Evolutionary conservation across 2,113 vertebrate species (phyloP).

Genomic region (Raja brachyura): DNA sequence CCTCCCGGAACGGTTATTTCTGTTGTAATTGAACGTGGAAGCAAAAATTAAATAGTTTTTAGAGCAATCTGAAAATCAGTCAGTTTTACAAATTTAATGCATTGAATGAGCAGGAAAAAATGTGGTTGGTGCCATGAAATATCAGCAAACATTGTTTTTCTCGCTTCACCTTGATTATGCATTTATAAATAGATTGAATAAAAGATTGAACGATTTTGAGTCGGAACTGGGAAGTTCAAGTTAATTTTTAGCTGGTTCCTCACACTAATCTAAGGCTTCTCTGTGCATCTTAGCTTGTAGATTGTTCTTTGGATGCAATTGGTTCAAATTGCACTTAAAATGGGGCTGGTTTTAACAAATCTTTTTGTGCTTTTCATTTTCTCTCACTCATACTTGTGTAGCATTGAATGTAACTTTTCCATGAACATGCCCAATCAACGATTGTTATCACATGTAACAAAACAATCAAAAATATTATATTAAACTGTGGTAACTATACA

Average conservation of each 20-base stretch:
- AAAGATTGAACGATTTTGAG: neutral
- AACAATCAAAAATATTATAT: neutral
- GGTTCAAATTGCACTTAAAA: neutral
- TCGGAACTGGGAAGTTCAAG: neutral
- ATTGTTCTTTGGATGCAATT: neutral
- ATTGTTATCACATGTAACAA: neutral
- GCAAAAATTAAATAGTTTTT: neutral
- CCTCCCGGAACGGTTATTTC: neutral
- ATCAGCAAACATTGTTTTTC: neutral
- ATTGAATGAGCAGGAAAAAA: neutral
- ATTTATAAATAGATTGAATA: neutral
- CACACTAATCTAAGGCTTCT: neutral
- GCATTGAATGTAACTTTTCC: neutral
- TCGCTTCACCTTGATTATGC: neutral
- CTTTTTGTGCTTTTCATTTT: neutral
- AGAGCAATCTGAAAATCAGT: neutral
- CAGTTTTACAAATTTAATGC: neutral
- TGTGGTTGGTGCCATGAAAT: neutral
- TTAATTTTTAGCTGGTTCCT: neutral
- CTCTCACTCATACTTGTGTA: neutral
- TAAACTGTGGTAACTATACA: neutral
- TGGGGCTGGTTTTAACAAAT: neutral
- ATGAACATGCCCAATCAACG: neutral
- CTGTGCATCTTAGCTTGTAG: neutral
- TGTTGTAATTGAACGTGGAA: neutral